Base-by-base conservation (phyloP, 2,888 invertebrate species). In the Bruchidius siliquastri region DNA sequence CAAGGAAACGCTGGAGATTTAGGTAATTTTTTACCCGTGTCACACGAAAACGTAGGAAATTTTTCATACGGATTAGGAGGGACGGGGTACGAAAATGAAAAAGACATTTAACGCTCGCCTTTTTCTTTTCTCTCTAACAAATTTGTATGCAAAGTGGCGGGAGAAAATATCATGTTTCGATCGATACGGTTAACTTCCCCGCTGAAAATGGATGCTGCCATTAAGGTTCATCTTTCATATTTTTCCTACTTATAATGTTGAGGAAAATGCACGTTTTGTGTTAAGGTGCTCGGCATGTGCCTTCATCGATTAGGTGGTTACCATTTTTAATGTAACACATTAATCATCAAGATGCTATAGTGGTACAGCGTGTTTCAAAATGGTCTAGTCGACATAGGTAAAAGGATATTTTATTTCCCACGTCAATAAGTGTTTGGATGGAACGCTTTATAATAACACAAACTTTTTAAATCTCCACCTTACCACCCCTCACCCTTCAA, bases 1-100 rank as follows among this genome's bases (percentile, higher is more conserved):
- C 49, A 49, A 49, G 49, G 71, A 21, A 20, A 26, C 20, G 70
- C 71, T 20, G 32, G 20, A 21, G 22, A 21, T 22, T 21, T 22
- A 67, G 22, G 91, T 89, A 70, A 89, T 88, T 85, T 83, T 77
- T 73, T 81, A 81, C 72, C 82, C 84, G 49, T 13, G 49, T 49
- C 49, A 13, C 49, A 1, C 49, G 49, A 49, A 49, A 49, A 49
- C 49, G 49, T 1, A 13, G 49, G 49, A 49, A 49, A 49, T 49
- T 49, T 49, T 49, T 49, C 49, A 49, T 49, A 49, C 49, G 49
- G 49, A 49, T 49, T 49, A 49, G 49, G 49, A 49, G 18, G 18
- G 49, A 49, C 49, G 49, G 49, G 49, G 49, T 49, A 49, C 49
- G 49, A 49, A 49, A 49, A 49, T 49, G 49, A 49, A 49, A 49